Evolutionary conservation across 2,888 invertebrate genomes (phyloP), one percentile per base, ranked within the genome.

Genomic region (Ormyrus rosae): DNA sequence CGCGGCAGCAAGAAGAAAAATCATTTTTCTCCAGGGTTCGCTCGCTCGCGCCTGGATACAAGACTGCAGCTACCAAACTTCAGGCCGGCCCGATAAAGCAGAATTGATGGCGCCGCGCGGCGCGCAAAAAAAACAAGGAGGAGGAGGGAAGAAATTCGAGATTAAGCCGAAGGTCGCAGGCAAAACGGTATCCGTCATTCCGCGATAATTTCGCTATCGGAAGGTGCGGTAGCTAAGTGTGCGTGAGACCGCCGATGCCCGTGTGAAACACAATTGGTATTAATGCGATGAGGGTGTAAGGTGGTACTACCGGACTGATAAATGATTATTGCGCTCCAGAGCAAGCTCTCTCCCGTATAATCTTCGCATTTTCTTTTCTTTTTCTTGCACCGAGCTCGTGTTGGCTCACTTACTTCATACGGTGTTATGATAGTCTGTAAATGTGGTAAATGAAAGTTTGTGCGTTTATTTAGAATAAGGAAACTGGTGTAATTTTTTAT

Each of bases 221-320:
- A 34, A 34, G 34, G 60, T 2, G 58, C 7, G 51, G 45, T 34
- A 19, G 34, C 53, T 0, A 48, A 48, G 45, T 53, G n/a, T 13
- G 51, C 3, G 68, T 13, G 11, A 60, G 11, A 34, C 34, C 10
- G 34, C n/a, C 45, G 65, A 51, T 6, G 75, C 77, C 63, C 64
- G 75, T 72, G 85, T 84, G 84, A 85, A 87, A 87, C 86, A 87
- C 86, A 87, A 89, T 88, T 88, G 87, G 87, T 87, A 88, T 88
- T 88, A 86, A 88, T 88, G 87, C 84, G 84, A 84, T 81, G 85
- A 84, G 83, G 82, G 84, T 68, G 68, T 65, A 55, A 61, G 58
- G 13, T 56, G 68, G 51, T 50, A 58, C 53, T 53, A 50, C 83
- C 83, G 85, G 85, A 11, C 71, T 72, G 88, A 88, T 88, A 88